Base-by-base conservation (phyloP, 2,888 invertebrate species). In the Gisinianus flammeolus region DNA sequence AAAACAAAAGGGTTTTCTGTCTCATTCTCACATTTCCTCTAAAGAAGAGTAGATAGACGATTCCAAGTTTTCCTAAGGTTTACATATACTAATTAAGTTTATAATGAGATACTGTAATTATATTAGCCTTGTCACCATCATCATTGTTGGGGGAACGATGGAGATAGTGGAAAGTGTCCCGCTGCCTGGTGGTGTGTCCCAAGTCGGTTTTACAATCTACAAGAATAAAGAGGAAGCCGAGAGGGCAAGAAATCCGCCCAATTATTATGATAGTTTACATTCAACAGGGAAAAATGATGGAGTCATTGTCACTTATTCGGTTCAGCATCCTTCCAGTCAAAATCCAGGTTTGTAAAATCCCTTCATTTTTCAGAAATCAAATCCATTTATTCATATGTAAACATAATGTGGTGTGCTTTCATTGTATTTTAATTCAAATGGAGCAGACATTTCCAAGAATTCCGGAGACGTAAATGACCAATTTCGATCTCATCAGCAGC, bases 191-290 rank as follows among this genome's bases (percentile, higher is more conserved):
- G 73, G 73, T 19, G 31, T 62, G 2, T 64, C 64, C 28, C 73
- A 74, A 44, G 73, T 74, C 19, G 73, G 73, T 19, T 74, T 74
- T 52, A 31, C 73, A 0, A 74, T 74, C 44, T 74, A 74, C 24
- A n/a, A 35, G 44, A 66, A 74, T 66, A 35, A 24, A 26, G 56
- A 74, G 24, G 30, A 64, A 31, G 33, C 19, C 1, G n/a, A 69
- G 8, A 3, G n/a, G 0, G 52, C 52, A 4, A 10, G 69, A 16
- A 69, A 69, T 52, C 52, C 69, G 1, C 19, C 44, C 12, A 44
- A 19, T 44, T 19, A 44, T 12, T 16, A 6, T 44, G 44, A 44
- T 44, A 19, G 44, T 2, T 19, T 44, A 6, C 44, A 44, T 44
- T 44, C 69, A 4, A 44, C 52, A 2, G 16, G 19, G 10, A 58